These are phyloP conservation scores for Globia sparganii DNA, from an alignment of 2,888 invertebrate species.

Conservation along the genomic window DNA sequence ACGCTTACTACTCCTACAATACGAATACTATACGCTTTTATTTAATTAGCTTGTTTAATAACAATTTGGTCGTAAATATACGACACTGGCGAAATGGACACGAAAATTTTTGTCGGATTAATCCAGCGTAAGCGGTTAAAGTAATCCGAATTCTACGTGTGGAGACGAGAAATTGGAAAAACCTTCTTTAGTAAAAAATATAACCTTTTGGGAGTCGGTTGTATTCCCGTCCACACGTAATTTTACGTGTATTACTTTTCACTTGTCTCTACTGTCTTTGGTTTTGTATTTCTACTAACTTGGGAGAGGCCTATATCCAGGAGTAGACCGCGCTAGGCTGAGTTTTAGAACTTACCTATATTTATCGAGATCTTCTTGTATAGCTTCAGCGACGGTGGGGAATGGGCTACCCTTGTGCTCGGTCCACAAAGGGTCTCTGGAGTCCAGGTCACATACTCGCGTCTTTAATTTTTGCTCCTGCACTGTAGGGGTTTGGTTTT, in stretches of 20 bases:
- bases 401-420: conserved; percentile 98
- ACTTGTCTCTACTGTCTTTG: not conserved
- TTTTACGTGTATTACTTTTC: not conserved
- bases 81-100: too few relatives aligned
- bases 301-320: not conserved
- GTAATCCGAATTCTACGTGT: not conserved
- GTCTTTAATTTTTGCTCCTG: conserved; percentile 94
- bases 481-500: conserved; percentile 80
- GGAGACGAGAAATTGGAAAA: not conserved
- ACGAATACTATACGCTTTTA: too few relatives aligned
- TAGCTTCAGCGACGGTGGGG: conserved; percentile 98
- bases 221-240: not conserved
- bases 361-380: conserved; percentile 99
- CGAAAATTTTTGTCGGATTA: too few relatives aligned
- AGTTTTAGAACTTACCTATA: conserved; percentile 91
- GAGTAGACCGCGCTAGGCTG: not conserved
- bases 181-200: not conserved
- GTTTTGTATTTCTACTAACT: not conserved
- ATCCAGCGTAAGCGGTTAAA: too few relatives aligned
- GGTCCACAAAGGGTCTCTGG: conserved; percentile 97
- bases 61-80: too few relatives aligned
- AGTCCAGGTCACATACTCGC: conserved; percentile 97
- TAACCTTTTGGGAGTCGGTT: not conserved
- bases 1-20: too few relatives aligned
- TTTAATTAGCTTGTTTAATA: too few relatives aligned